Percentiles rank a stretch among this genome's conserved stretches.
Conservation (phyloP, 2,113 vertebrate genomes). For the Gadus macrocephalus region DNA sequence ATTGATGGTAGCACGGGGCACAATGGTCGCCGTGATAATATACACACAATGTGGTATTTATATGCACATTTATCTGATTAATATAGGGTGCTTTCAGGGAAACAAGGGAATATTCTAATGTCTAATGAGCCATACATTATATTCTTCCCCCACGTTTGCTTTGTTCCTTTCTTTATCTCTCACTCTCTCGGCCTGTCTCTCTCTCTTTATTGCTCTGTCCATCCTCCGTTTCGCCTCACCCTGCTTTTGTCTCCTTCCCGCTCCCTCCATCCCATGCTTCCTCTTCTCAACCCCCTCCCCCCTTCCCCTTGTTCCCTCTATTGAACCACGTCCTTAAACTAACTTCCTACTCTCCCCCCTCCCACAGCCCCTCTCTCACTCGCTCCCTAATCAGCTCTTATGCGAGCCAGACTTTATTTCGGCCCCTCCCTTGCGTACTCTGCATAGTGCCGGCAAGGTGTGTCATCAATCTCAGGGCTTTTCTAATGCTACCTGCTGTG, state of each 20-base stretch:
- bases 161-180: neutral
- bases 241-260: neutral
- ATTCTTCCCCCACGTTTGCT: neutral
- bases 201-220: neutral
- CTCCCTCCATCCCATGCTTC: slow-evolving; percentile 1
- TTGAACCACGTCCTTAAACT: neutral
- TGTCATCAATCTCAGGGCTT: slow-evolving; percentile 61
- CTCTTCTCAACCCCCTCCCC: slow-evolving; percentile 8
- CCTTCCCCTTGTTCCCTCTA: neutral
- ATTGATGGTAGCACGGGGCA: slow-evolving; percentile 47
- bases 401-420: neutral
- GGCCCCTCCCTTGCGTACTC: slow-evolving; percentile 11
- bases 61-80: slow-evolving; percentile 37
- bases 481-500: slow-evolving; percentile 44
- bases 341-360: neutral
- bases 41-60: slow-evolving; percentile 29
- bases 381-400: no score
- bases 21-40: slow-evolving; percentile 48
- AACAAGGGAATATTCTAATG: slow-evolving; percentile 28
- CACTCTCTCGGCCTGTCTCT: neutral
- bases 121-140: slow-evolving; percentile 33
- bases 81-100: slow-evolving; percentile 40
- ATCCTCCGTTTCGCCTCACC: neutral
- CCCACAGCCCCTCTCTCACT: neutral
- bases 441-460: slow-evolving; percentile 48